Evolutionary conservation across 2,888 invertebrate genomes (phyloP).

Genomic region (Yponomeuta cagnagella): DNA sequence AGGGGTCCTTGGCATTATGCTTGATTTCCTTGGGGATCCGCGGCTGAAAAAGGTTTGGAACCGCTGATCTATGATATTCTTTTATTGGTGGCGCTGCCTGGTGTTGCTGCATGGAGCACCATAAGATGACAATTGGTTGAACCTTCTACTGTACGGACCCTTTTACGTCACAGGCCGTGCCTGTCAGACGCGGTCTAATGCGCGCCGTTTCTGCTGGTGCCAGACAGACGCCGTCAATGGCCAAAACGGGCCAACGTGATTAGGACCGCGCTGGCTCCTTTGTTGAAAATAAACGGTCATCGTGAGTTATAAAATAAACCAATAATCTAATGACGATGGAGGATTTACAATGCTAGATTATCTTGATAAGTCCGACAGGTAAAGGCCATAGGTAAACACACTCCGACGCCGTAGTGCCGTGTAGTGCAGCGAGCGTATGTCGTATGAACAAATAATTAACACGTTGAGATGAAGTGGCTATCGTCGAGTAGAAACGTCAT

Average conservation of each 20-base stretch:
- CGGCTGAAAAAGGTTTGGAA: no score
- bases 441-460: no score
- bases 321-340: no score
- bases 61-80: no score
- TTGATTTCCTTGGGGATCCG: no score
- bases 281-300: not conserved
- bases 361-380: not conserved
- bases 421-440: no score
- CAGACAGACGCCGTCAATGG: not conserved
- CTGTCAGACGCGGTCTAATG: constrained; percentile 1
- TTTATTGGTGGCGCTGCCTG: no score
- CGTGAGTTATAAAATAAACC: not conserved
- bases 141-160: not conserved
- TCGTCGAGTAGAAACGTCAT: no score
- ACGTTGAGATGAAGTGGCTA: no score
- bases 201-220: not conserved
- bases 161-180: not conserved
- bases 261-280: not conserved
- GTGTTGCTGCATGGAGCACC: no score
- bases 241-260: not conserved
- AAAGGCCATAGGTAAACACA: not conserved
- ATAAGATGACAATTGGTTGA: not conserved
- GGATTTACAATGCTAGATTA: not conserved
- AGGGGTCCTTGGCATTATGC: no score
- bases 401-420: no score